A percentile compares a stretch with the other conserved stretches of the same genome.
Evolutionary conservation across 1,140 invertebrate genomes (phyloP).

Genomic region (Cotesia chilonis): DNA sequence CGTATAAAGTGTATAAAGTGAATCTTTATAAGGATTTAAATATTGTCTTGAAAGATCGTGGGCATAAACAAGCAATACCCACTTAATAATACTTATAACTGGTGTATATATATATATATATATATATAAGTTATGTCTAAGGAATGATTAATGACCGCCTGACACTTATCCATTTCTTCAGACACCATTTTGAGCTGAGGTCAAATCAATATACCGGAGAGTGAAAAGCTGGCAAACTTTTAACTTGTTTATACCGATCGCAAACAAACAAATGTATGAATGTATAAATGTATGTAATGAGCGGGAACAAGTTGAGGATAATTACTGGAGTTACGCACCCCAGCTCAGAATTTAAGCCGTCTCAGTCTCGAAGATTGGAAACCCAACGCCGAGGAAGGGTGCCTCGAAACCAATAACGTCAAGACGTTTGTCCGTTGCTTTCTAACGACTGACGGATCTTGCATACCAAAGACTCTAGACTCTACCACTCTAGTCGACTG

Average conservation of each 20-base stretch:
- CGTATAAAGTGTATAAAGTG: neutral
- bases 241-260: neutral
- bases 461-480: slow-evolving; percentile 52
- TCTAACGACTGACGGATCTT: slow-evolving; percentile 45
- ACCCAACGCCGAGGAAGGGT: neutral
- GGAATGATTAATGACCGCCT: slow-evolving; percentile 18
- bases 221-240: slow-evolving; percentile 10
- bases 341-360: slow-evolving; percentile 7
- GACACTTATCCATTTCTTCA: slow-evolving; percentile 18
- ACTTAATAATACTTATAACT: slow-evolving; percentile 5
- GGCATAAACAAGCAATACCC: slow-evolving; percentile 18
- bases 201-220: slow-evolving; percentile 14
- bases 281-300: too few species aligned
- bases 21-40: slow-evolving; percentile 4
- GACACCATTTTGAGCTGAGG: slow-evolving; percentile 9
- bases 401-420: slow-evolving; percentile 60
- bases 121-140: neutral
- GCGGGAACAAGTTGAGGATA: too few species aligned
- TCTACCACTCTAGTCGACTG: slow-evolving; percentile 23
- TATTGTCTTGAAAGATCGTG: slow-evolving; percentile 9
- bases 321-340: too few species aligned
- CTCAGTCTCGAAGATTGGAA: slow-evolving; percentile 34
- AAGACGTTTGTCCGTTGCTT: slow-evolving; percentile 23
- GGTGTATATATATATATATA: too few species aligned
- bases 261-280: too few species aligned